phyloP scores from a whole-genome alignment of 2,888 invertebrate genomes.

The Drosophila cracens region DNA sequence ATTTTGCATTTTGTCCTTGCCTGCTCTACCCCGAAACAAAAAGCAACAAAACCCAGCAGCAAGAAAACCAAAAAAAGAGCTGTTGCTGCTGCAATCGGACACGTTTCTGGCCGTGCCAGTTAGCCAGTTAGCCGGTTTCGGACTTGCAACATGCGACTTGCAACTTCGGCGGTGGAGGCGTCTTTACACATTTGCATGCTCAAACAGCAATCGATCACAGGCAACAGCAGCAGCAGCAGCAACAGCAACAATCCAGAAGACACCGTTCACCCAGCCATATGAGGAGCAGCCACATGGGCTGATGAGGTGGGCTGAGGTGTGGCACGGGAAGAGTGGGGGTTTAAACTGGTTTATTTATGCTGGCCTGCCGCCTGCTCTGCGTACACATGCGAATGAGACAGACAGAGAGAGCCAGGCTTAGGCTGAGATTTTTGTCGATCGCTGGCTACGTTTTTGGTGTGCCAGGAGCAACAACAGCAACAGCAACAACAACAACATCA shows the following conservation, averaged over 20 bases:
- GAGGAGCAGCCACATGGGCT: conserved; percentile 32
- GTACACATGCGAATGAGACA: conserved; percentile 60
- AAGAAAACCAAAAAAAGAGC: conserved; percentile 33
- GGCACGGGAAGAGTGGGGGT: neutral
- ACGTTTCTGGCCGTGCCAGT: conserved; percentile 64
- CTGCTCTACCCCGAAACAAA: conserved; percentile 17
- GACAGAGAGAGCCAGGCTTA: conserved; percentile 14
- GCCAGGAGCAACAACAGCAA: conserved; percentile 49
- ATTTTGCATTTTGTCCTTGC: conserved; percentile 76
- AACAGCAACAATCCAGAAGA: conserved; percentile 40
- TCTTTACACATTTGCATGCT: conserved; percentile 81
- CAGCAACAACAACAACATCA: conserved; percentile 23
- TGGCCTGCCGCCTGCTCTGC: conserved; percentile 43
- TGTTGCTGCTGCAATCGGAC: conserved; percentile 58
- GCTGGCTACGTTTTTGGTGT: conserved; percentile 56
- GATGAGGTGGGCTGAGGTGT: neutral
- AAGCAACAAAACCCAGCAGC: conserved; percentile 6
- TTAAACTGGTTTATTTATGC: conserved; percentile 64
- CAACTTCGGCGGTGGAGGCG: conserved; percentile 73
- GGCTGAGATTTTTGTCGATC: conserved; percentile 56
- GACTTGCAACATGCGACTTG: conserved; percentile 54
- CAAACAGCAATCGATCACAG: conserved; percentile 80
- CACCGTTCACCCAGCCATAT: conserved; percentile 62
- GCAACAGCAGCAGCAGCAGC: conserved; percentile 44
- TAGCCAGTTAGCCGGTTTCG: conserved; percentile 70